Percentiles rank a stretch among this genome's conserved stretches.
Evolutionary conservation across 2,888 invertebrate genomes (phyloP).

Genomic region (Pandemis corylana): DNA sequence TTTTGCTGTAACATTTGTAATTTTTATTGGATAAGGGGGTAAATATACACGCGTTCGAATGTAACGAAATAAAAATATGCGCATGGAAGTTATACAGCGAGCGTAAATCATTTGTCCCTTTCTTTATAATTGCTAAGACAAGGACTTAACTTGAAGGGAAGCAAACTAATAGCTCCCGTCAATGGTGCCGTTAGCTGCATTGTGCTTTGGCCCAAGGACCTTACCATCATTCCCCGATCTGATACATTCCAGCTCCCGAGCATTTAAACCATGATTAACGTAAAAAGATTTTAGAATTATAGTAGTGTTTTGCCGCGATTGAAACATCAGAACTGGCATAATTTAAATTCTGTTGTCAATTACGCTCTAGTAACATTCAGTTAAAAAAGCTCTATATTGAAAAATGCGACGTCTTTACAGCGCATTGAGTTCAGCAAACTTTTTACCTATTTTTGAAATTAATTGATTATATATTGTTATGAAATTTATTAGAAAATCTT

Average conservation of each 20-base stretch:
- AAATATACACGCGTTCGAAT: constrained; percentile 15
- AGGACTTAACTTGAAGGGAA: too few species aligned
- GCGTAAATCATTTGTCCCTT: too few species aligned
- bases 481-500: constrained; percentile 9
- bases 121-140: too few species aligned
- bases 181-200: too few species aligned
- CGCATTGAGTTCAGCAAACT: not conserved
- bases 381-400: not conserved
- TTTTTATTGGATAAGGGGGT: not conserved
- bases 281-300: not conserved
- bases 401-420: not conserved
- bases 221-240: too few species aligned
- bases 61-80: not conserved
- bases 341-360: not conserved
- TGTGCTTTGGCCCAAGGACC: too few species aligned
- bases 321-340: not conserved
- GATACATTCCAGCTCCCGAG: too few species aligned
- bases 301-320: constrained; percentile 4
- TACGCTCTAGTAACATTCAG: not conserved
- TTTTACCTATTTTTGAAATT: too few species aligned
- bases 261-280: too few species aligned
- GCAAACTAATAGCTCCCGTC: too few species aligned
- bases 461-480: too few species aligned
- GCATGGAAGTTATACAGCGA: not conserved
- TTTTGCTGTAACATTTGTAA: too few species aligned